Evolutionary conservation across 2,797 vertebrate genomes (phyloP).

Genomic region (Cryptoblepharus egeriae): DNA sequence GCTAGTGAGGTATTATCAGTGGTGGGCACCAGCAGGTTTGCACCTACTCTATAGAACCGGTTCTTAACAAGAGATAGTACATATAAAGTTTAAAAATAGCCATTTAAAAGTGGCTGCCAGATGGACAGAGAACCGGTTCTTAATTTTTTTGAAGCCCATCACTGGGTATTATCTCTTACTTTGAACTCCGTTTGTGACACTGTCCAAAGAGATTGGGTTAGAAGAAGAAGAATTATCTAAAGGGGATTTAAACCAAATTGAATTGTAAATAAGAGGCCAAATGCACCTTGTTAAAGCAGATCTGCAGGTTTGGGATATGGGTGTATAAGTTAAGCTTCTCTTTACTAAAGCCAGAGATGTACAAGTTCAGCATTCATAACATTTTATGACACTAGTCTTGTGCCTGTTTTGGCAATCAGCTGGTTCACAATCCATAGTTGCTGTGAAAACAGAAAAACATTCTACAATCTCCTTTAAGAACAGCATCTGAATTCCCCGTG

Average conservation of each 20-base stretch:
- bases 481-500: neutral
- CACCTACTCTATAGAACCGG: too few species aligned
- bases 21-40: too few species aligned
- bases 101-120: too few species aligned
- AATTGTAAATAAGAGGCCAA: neutral
- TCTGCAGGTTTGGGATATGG: neutral
- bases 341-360: neutral
- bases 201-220: neutral
- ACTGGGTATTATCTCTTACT: neutral
- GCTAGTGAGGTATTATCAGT: neutral
- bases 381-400: neutral
- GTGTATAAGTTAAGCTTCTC: neutral
- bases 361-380: neutral
- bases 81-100: too few species aligned
- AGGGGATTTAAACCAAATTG: neutral
- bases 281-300: neutral
- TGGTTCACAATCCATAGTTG: neutral
- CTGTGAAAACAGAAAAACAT: neutral
- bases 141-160: too few species aligned
- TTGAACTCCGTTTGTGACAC: neutral
- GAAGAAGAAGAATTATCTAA: neutral
- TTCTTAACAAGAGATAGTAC: too few species aligned
- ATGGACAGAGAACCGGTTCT: too few species aligned
- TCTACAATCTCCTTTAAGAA: neutral
- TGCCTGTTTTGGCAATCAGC: slow-evolving; percentile 4